Percentiles rank a stretch among this genome's conserved stretches.
These are phyloP conservation scores for Carapus acus DNA, from an alignment of 2,797 vertebrate genomes.

Conservation along the genomic window DNA sequence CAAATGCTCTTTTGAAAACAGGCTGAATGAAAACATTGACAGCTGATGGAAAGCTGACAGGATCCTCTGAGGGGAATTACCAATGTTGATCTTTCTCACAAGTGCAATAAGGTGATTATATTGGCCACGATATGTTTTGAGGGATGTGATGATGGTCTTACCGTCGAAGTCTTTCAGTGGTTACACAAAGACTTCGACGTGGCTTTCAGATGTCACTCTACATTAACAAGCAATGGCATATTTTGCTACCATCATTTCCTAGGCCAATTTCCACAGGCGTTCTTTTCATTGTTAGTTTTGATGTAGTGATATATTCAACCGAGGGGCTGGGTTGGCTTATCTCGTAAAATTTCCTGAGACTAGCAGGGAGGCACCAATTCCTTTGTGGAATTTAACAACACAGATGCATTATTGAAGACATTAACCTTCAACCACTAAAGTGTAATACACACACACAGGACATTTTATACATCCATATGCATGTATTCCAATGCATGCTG, in stretches of 20 bases:
- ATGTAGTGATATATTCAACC: neutral
- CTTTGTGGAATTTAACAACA: too few species aligned
- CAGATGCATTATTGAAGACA: too few species aligned
- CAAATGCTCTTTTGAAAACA: conserved; percentile 53
- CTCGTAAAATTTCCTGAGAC: too few species aligned
- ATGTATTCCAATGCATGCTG: too few species aligned
- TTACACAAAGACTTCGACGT: conserved; percentile 18
- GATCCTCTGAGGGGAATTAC: conserved; percentile 35
- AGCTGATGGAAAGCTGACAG: conserved; percentile 52
- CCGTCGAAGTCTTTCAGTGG: conserved; percentile 19
- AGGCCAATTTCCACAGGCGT: neutral
- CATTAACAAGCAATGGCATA: neutral
- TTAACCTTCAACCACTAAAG: too few species aligned
- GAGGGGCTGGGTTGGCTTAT: neutral
- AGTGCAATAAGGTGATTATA: conserved; percentile 38
- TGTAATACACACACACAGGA: too few species aligned
- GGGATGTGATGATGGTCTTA: conserved; percentile 32
- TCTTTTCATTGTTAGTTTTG: neutral
- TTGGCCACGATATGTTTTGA: conserved; percentile 23
- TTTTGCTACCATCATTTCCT: conserved; percentile 2
- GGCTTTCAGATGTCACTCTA: conserved; percentile 18
- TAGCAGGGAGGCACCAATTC: too few species aligned
- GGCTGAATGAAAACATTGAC: conserved; percentile 49
- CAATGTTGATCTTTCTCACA: conserved; percentile 44
- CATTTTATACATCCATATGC: too few species aligned